Conservation (phyloP, 1,140 invertebrate species). For the Trachelipus rathkii region DNA sequence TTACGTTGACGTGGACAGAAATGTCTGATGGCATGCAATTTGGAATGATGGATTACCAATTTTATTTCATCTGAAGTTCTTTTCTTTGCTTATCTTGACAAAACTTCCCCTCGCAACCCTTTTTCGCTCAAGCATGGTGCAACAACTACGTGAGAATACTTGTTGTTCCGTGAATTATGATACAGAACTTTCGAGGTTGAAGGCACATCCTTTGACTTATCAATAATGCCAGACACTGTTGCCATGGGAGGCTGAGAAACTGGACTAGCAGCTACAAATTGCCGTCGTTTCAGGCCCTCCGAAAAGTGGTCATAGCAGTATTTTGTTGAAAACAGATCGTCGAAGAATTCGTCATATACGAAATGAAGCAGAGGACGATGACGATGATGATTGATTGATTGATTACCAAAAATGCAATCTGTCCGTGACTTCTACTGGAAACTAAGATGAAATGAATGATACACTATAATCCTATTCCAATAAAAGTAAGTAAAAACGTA, state of each 20-base stretch:
- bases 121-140: constrained; percentile 34
- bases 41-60: constrained; percentile 62
- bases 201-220: constrained; percentile 45
- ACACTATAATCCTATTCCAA: not conserved
- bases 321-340: constrained; percentile 68
- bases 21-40: not conserved
- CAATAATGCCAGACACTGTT: constrained; percentile 45
- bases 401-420: constrained; percentile 33
- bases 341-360: constrained; percentile 78
- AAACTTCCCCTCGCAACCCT: constrained; percentile 20
- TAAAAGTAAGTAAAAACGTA: no score
- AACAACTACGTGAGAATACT: constrained; percentile 27
- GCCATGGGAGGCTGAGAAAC: constrained; percentile 51
- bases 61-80: constrained; percentile 74
- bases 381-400: constrained; percentile 71
- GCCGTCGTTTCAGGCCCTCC: constrained; percentile 79
- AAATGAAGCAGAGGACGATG: constrained; percentile 85
- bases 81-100: constrained; percentile 63
- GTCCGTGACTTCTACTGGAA: constrained; percentile 35
- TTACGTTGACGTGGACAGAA: not conserved
- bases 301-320: constrained; percentile 86
- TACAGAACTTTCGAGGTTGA: constrained; percentile 30
- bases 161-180: constrained; percentile 27
- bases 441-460: constrained; percentile 26
- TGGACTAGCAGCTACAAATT: constrained; percentile 51